Base-by-base conservation (phyloP, 2,113 vertebrate species). In the Microtus richardsoni region DNA sequence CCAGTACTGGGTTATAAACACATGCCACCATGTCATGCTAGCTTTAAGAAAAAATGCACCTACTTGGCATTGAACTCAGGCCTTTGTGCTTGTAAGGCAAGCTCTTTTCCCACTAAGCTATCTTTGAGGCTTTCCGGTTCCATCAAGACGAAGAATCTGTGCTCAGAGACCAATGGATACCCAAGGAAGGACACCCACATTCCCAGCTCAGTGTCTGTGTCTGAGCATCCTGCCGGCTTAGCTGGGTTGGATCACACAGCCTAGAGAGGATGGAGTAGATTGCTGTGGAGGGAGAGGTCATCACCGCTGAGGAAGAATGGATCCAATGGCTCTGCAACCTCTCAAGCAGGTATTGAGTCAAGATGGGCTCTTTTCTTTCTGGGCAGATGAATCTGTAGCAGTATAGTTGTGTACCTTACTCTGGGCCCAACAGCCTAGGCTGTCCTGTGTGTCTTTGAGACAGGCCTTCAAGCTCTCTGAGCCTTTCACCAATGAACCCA, bases 121-220 rank as follows among this genome's bases (percentile, higher is more conserved):
- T 22, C 26, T 41, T 26, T 44, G 39, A 64, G 17, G n/a, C 54
- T 60, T 41, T n/a, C 8, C 0, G 0, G 30, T 58, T 30, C 49
- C 58, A 58, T 88, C 30, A 41, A 24, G 85, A n/a, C 5, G 7
- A 92, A 33, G 41, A 28, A 13, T 4, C 22, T 44, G 71, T 58
- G 14, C 84, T 49, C 60, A 3, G 21, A 52, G 10, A 58, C n/a
- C 28, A 5, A 21, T 13, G 1, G 93, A 39, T 39, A 6, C 22
- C 47, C 2, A 14, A 88, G 49, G 13, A 17, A 7, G 1, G n/a
- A 1, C 2, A 41, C 4, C 1, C 13, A 44, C 1, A 22, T 44
- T 44, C 1, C 6, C 49, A 3, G 52, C 54, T 17, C 14, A 0
- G n/a, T 0, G 4, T 52, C 36, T 0, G 3, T 54, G 5, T n/a